Evolutionary conservation across 2,113 vertebrate species (phyloP).

Genomic region (Poeciliopsis turrubarensis): DNA sequence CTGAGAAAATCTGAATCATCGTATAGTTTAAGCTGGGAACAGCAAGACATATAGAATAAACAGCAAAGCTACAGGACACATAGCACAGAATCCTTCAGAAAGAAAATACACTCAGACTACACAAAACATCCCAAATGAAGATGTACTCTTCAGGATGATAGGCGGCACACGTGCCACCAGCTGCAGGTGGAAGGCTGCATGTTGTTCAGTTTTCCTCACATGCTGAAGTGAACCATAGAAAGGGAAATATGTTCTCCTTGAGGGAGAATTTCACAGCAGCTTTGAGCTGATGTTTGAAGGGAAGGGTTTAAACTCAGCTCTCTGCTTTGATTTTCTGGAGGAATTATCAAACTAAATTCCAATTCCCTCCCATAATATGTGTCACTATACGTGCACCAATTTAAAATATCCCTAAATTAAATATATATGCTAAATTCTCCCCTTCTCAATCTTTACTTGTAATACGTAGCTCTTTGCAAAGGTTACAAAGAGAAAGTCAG

Average conservation of each 20-base stretch:
- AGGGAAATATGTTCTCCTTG: constrained; percentile 7
- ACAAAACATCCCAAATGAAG: neutral
- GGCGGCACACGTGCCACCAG: constrained; percentile 5
- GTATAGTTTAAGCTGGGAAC: too few relatives aligned
- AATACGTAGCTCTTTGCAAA: too few relatives aligned
- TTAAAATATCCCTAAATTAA: neutral
- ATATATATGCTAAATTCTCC: too few relatives aligned
- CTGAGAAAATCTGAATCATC: too few relatives aligned
- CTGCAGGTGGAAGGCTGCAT: constrained; percentile 11
- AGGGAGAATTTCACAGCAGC: constrained; percentile 43
- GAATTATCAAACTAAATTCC: constrained; percentile 33
- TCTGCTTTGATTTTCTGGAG: constrained; percentile 55
- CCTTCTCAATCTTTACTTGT: too few relatives aligned
- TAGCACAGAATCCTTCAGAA: too few relatives aligned
- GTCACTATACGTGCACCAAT: constrained; percentile 9
- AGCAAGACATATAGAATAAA: too few relatives aligned
- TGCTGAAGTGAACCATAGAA: constrained; percentile 30
- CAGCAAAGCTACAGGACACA: too few relatives aligned
- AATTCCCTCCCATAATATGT: neutral
- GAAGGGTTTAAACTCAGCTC: constrained; percentile 50
- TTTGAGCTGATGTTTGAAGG: constrained; percentile 28
- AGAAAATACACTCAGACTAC: neutral
- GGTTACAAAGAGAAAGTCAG: neutral
- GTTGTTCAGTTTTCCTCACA: constrained; percentile 5
- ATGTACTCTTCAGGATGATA: neutral